phyloP scores from a whole-genome alignment of 2,888 invertebrate species.

The Andrena dorsata region DNA sequence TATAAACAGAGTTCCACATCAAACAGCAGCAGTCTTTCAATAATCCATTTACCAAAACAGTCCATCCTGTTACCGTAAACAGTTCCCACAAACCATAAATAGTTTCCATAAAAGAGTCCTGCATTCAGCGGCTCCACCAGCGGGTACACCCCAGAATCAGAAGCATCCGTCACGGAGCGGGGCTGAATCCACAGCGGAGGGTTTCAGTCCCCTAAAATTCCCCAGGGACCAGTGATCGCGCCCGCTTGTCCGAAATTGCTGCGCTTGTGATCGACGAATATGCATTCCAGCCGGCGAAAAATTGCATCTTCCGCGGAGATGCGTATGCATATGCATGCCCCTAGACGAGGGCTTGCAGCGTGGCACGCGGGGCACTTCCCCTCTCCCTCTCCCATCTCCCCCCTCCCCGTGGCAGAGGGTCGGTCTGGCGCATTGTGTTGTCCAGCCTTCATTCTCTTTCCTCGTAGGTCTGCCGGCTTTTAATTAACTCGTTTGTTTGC shows the following conservation, averaged over 20 bases:
- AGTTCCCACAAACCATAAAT: neutral
- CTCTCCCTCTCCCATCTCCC: neutral
- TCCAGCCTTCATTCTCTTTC: slow-evolving; percentile 1
- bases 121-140: neutral
- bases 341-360: slow-evolving; percentile 25
- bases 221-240: slow-evolving; percentile 42
- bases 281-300: slow-evolving; percentile 41
- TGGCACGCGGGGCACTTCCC: slow-evolving; percentile 16
- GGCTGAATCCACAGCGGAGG: neutral
- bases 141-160: neutral
- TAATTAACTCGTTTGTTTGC: slow-evolving; percentile 75
- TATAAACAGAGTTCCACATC: no score
- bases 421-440: slow-evolving; percentile 21
- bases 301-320: slow-evolving; percentile 34
- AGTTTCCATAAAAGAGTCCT: neutral
- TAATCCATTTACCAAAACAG: no score
- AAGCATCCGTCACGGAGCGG: slow-evolving; percentile 7
- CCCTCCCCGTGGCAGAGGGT: neutral
- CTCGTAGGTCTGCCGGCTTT: slow-evolving; percentile 51
- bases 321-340: slow-evolving; percentile 60
- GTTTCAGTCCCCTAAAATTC: slow-evolving; percentile 21
- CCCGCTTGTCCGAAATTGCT: slow-evolving; percentile 54
- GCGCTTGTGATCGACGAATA: slow-evolving; percentile 57
- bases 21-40: no score
- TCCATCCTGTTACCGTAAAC: neutral